Evolutionary conservation across 1,140 invertebrate species (phyloP).

Genomic region (Nomia melanderi): DNA sequence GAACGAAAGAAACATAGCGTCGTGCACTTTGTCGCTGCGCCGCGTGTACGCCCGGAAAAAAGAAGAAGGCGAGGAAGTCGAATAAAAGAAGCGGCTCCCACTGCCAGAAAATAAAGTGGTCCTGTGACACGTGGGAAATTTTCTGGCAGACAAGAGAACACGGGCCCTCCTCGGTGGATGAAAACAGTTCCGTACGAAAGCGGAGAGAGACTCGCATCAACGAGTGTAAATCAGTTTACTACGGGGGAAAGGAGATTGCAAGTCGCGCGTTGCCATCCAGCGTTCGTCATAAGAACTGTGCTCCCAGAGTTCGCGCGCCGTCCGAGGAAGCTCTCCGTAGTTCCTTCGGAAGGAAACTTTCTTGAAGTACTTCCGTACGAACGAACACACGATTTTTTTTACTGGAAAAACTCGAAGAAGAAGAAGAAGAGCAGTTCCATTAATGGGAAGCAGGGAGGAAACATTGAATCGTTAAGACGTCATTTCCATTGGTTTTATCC

Average conservation of each 20-base stretch:
- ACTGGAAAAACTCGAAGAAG: neutral
- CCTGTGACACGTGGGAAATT: slow-evolving; percentile 65
- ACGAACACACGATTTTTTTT: neutral
- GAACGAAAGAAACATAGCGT: neutral
- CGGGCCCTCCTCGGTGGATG: slow-evolving; percentile 35
- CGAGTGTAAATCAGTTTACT: slow-evolving; percentile 51
- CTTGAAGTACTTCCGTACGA: too few relatives aligned
- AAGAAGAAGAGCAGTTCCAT: too few relatives aligned
- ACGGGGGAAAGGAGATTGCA: slow-evolving; percentile 24
- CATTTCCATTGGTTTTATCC: too few relatives aligned
- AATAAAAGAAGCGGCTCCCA: slow-evolving; percentile 39
- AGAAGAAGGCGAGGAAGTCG: slow-evolving; percentile 25
- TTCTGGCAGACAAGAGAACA: slow-evolving; percentile 36
- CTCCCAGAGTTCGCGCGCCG: neutral
- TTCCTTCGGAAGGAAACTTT: neutral
- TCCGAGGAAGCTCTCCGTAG: neutral
- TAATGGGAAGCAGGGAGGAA: too few relatives aligned
- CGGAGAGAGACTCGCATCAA: slow-evolving; percentile 16
- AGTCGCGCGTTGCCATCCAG: slow-evolving; percentile 1
- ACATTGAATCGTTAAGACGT: too few relatives aligned
- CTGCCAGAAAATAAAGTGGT: slow-evolving; percentile 66
- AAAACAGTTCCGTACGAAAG: slow-evolving; percentile 24
- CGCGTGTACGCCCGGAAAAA: neutral
- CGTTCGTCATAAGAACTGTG: neutral
- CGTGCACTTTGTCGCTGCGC: neutral